These are phyloP conservation scores for Calidris pygmaea DNA, from an alignment of 2,113 vertebrate species.

Conservation along the genomic window DNA sequence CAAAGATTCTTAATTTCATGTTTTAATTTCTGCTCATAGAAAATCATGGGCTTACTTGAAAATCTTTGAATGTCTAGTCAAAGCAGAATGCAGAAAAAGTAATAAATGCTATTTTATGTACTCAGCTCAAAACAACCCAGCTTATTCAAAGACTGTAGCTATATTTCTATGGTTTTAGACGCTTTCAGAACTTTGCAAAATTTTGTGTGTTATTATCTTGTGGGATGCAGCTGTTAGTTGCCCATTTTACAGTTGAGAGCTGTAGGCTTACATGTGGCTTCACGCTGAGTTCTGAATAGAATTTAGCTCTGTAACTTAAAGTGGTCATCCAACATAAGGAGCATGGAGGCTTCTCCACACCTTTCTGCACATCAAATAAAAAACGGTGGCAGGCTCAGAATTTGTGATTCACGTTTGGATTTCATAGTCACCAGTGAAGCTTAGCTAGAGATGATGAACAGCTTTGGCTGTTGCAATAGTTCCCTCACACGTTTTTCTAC, in stretches of 20 bases:
- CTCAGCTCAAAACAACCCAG: not conserved
- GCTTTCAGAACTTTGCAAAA: not conserved
- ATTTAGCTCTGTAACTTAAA: not conserved
- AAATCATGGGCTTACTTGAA: not conserved
- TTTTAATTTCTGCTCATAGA: not conserved
- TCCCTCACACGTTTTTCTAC: not conserved
- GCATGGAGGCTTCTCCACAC: not conserved
- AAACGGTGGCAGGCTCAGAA: not conserved
- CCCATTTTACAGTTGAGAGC: not conserved
- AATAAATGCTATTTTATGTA: not conserved
- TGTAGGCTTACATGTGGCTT: not conserved
- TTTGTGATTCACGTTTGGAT: not conserved
- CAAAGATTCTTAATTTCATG: not conserved
- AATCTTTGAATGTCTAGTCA: not conserved
- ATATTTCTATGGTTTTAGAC: not conserved
- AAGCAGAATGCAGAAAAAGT: not conserved
- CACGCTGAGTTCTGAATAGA: not conserved
- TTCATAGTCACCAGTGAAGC: not conserved
- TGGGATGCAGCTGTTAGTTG: not conserved
- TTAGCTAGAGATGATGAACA: not conserved
- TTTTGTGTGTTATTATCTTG: not conserved
- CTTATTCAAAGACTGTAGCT: not conserved
- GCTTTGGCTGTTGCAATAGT: not conserved
- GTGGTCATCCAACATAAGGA: not conserved
- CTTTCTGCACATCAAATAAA: not conserved